phyloP scores from a whole-genome alignment of 2,888 invertebrate genomes.

The Clivina fossor region DNA sequence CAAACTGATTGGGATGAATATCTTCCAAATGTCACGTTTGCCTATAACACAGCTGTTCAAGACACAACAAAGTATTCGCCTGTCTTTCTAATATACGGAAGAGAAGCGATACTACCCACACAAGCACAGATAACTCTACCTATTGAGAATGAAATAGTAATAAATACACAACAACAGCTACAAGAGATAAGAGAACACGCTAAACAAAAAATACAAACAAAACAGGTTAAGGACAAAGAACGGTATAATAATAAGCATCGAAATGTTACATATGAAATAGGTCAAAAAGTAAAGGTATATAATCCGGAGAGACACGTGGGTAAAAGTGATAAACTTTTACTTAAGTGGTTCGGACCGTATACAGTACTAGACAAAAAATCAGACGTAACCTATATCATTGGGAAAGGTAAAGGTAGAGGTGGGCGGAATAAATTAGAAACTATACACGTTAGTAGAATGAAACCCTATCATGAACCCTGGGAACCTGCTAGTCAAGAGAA shows the following conservation, averaged over 20 bases:
- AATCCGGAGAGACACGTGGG: constrained; percentile 40
- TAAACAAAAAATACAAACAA: constrained; percentile 33
- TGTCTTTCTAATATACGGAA: constrained; percentile 38
- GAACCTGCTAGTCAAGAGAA: too few relatives aligned
- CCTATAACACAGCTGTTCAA: constrained; percentile 40
- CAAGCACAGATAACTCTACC: constrained; percentile 32
- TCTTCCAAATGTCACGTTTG: constrained; percentile 37
- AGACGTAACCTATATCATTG: constrained; percentile 37
- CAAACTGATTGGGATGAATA: constrained; percentile 16
- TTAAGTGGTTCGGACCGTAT: constrained; percentile 40
- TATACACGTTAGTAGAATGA: constrained; percentile 37
- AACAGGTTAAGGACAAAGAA: constrained; percentile 37
- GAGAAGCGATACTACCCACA: constrained; percentile 38
- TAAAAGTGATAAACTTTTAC: constrained; percentile 38
- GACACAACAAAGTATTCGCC: constrained; percentile 38
- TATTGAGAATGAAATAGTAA: neutral
- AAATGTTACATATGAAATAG: constrained; percentile 33
- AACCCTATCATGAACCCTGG: constrained; percentile 39
- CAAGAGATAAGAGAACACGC: constrained; percentile 25
- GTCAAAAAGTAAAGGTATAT: constrained; percentile 40
- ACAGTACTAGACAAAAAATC: constrained; percentile 34
- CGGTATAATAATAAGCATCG: constrained; percentile 40
- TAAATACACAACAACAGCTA: neutral
- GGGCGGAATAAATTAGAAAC: neutral
- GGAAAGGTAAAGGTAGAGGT: constrained; percentile 25